Percentiles rank a stretch among this genome's conserved stretches.
Conservation (phyloP, 2,113 vertebrate species). For the Falco punctatus region DNA sequence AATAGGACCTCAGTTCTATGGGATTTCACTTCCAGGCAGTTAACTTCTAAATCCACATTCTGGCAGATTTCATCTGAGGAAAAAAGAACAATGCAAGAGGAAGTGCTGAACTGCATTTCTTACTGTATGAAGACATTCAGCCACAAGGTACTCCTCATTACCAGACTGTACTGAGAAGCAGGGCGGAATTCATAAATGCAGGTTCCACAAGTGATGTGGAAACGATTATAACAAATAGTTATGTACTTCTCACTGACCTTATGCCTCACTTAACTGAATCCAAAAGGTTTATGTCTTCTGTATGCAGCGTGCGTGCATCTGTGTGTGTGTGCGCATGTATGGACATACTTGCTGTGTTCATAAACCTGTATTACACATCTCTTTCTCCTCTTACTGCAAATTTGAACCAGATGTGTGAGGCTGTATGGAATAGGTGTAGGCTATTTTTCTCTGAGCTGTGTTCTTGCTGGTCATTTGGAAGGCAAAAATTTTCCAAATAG, state of each 20-base stretch:
- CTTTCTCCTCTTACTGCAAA: not conserved
- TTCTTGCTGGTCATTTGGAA: not conserved
- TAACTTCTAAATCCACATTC: not conserved
- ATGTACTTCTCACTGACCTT: not conserved
- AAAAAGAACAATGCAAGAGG: not conserved
- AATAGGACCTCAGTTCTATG: not conserved
- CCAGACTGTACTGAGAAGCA: not conserved
- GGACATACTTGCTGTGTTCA: not conserved
- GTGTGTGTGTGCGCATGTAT: not conserved
- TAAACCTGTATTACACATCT: not conserved
- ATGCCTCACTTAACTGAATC: not conserved
- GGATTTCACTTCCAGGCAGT: not conserved
- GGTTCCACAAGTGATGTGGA: not conserved
- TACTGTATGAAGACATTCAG: not conserved
- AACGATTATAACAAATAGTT: not conserved
- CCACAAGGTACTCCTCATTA: not conserved
- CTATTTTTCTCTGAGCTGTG: not conserved
- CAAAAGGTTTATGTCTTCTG: not conserved
- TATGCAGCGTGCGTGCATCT: not conserved
- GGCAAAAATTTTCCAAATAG: not conserved
- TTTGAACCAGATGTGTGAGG: slow-evolving; percentile 6
- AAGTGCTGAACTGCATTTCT: not conserved
- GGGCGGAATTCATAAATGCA: not conserved
- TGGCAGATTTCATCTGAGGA: not conserved
- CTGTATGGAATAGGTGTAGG: not conserved